Conservation (phyloP, 2,797 vertebrate genomes). For the Calcarius lapponicus region DNA sequence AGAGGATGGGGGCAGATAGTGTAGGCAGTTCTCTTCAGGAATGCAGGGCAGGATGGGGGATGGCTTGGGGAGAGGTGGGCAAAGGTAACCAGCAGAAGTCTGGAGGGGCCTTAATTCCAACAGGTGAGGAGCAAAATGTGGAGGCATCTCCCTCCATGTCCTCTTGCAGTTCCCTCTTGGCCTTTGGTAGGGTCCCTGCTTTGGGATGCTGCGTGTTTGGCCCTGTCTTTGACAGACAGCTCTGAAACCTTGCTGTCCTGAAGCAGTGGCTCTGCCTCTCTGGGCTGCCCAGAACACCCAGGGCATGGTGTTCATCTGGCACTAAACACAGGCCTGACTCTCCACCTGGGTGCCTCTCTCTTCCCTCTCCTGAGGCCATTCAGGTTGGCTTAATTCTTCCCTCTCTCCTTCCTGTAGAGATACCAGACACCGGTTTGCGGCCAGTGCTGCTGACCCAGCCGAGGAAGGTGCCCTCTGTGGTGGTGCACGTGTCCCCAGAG, state of each 20-base stretch:
- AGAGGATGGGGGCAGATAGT: no score
- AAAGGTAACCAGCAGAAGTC: no score
- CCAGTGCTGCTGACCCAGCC: neutral
- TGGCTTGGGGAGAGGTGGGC: no score
- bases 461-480: neutral
- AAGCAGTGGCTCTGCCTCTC: neutral
- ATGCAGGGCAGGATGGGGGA: no score
- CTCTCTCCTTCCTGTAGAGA: constrained; percentile 22
- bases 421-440: neutral
- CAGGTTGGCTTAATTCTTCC: neutral
- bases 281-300: accelerated
- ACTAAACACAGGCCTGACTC: neutral
- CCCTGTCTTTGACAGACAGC: neutral
- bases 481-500: neutral
- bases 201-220: neutral
- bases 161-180: neutral
- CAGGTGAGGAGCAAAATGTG: neutral
- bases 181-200: neutral
- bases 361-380: neutral
- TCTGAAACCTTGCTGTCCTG: neutral
- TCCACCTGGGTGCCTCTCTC: neutral
- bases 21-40: no score
- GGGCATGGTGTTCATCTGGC: neutral
- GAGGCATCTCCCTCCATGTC: neutral
- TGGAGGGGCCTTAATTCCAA: neutral